Evolutionary conservation across 2,888 invertebrate genomes (phyloP).

Genomic region (Himalopsyche japonica): DNA sequence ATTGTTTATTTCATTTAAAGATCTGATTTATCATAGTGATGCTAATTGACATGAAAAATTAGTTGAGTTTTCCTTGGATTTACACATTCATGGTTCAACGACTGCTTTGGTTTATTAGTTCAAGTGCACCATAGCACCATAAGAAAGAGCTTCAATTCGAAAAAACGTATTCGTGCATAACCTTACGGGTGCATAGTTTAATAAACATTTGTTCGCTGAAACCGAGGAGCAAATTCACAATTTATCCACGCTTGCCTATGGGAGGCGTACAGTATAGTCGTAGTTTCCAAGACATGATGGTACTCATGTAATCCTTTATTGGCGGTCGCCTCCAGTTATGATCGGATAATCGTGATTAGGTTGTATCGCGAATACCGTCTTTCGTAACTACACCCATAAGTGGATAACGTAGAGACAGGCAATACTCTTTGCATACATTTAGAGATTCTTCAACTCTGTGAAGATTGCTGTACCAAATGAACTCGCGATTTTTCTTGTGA

Average conservation of each 20-base stretch:
- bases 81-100: background rate
- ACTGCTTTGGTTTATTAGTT: background rate
- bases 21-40: no score
- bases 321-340: conserved; percentile 14
- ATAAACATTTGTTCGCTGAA: background rate
- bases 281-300: background rate
- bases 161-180: background rate
- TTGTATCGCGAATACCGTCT: conserved; percentile 6
- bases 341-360: conserved; percentile 30
- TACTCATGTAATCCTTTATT: background rate
- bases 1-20: no score
- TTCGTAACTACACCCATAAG: conserved; percentile 8
- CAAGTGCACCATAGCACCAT: background rate
- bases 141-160: background rate
- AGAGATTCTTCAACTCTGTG: conserved; percentile 16
- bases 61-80: no score
- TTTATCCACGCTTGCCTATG: background rate
- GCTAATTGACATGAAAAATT: no score
- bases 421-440: conserved; percentile 23
- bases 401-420: conserved; percentile 4
- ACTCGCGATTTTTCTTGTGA: background rate
- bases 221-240: background rate
- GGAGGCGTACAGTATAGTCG: background rate
- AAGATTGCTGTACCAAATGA: conserved; percentile 8
- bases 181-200: background rate